Evolutionary conservation across 2,888 invertebrate species (phyloP).

Genomic region (Electrophaes corylata): DNA sequence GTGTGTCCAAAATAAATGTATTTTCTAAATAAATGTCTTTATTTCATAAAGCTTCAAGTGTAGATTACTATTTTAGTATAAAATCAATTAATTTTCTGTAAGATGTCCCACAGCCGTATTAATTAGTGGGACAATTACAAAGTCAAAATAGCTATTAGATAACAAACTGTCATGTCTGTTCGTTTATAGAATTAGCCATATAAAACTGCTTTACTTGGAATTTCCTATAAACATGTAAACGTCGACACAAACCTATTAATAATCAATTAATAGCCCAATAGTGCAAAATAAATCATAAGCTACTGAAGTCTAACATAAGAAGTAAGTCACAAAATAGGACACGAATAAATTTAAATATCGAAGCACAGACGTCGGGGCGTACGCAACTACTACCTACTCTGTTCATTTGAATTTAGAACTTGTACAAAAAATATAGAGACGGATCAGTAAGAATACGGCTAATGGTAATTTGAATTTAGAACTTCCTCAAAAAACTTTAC

Average conservation of each 20-base stretch:
- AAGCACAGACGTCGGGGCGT: constrained; percentile 50
- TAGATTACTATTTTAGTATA: neutral
- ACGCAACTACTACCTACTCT: constrained; percentile 65
- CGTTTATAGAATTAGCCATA: constrained; percentile 33
- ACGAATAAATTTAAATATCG: constrained; percentile 70
- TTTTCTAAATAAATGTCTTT: too few relatives aligned
- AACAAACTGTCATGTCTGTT: constrained; percentile 35
- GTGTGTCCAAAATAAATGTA: too few relatives aligned
- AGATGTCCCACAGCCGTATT: constrained; percentile 11
- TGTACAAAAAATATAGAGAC: neutral
- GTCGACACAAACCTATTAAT: constrained; percentile 55
- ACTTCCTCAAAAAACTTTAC: too few relatives aligned
- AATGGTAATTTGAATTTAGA: too few relatives aligned
- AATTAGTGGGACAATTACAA: constrained; percentile 26
- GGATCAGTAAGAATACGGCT: neutral
- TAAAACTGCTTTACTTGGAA: constrained; percentile 37
- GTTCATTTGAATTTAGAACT: constrained; percentile 66
- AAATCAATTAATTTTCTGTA: neutral
- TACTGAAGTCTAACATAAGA: constrained; percentile 61
- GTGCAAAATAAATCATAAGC: constrained; percentile 64
- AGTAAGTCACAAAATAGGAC: constrained; percentile 65
- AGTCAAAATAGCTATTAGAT: constrained; percentile 30
- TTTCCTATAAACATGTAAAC: constrained; percentile 48
- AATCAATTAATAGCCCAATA: constrained; percentile 60
- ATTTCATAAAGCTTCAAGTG: neutral